A percentile compares a stretch with the other conserved stretches of the same genome.
phyloP scores from a whole-genome alignment of 1,140 invertebrate genomes.

The Oreohelix idahoensis region DNA sequence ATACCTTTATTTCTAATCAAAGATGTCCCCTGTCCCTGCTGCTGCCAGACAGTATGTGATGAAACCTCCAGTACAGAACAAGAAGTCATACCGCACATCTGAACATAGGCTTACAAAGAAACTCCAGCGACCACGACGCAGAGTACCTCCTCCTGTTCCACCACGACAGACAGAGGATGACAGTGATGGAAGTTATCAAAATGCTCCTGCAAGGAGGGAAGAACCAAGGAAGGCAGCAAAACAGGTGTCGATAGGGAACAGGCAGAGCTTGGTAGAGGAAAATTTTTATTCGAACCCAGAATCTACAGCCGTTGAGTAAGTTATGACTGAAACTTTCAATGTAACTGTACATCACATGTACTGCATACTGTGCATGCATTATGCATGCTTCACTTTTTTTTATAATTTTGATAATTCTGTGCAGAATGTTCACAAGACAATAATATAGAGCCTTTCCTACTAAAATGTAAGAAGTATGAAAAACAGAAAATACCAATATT shows the following conservation, averaged over 20 bases:
- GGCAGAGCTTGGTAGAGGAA: constrained; percentile 10
- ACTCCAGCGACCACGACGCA: constrained; percentile 18
- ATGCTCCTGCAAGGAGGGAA: not conserved
- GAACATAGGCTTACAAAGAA: constrained; percentile 26
- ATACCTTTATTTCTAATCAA: not conserved
- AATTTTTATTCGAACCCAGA: not conserved
- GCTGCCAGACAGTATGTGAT: not conserved
- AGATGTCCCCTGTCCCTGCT: not conserved
- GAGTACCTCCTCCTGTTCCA: constrained; percentile 2
- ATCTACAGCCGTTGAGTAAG: not conserved
- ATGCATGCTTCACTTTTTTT: too few relatives aligned
- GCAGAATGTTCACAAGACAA: too few relatives aligned
- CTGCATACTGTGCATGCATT: too few relatives aligned
- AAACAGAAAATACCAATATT: too few relatives aligned
- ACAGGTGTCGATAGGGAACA: not conserved
- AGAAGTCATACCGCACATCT: not conserved
- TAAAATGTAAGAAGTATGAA: too few relatives aligned
- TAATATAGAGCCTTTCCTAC: too few relatives aligned
- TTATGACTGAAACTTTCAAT: not conserved
- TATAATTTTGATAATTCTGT: too few relatives aligned
- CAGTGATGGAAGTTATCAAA: not conserved
- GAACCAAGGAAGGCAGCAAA: not conserved
- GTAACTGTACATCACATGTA: too few relatives aligned
- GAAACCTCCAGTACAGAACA: not conserved
- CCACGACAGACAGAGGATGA: not conserved